Evolutionary conservation across 1,140 invertebrate genomes (phyloP).

Genomic region (Apis dorsata): DNA sequence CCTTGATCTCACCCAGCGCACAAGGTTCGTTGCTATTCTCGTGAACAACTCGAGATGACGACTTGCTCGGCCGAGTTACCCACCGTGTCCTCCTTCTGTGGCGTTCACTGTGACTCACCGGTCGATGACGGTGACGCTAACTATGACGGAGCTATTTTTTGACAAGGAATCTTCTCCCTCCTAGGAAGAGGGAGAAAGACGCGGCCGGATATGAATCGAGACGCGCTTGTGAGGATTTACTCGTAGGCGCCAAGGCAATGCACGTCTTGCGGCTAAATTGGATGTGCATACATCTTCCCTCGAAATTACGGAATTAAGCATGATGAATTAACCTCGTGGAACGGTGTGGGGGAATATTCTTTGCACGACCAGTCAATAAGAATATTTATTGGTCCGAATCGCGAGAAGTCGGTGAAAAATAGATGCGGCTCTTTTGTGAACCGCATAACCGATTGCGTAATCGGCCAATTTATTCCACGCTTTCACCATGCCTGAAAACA

Average conservation of each 20-base stretch:
- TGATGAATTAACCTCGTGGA: too few species aligned
- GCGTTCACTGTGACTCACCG: slow-evolving; percentile 32
- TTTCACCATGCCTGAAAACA: background rate
- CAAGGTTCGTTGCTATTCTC: slow-evolving; percentile 11
- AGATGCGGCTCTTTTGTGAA: background rate
- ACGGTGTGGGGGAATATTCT: background rate
- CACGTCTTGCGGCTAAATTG: background rate
- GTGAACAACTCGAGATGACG: background rate
- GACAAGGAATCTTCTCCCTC: background rate
- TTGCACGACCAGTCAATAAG: too few species aligned
- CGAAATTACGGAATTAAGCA: background rate
- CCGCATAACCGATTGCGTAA: background rate
- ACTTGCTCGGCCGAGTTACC: background rate
- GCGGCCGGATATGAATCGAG: slow-evolving; percentile 49
- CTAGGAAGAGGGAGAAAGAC: background rate
- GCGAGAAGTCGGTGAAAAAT: background rate
- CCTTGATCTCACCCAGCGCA: background rate
- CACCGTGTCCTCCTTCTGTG: background rate
- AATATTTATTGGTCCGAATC: background rate
- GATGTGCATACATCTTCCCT: background rate
- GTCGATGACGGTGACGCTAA: slow-evolving; percentile 22
- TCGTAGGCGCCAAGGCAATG: slow-evolving; percentile 37
- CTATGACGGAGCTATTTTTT: slow-evolving; percentile 27
- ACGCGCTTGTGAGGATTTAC: background rate
- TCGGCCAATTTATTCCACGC: background rate